Evolutionary conservation across 2,113 vertebrate species (phyloP).

Genomic region (Siniperca knerii): DNA sequence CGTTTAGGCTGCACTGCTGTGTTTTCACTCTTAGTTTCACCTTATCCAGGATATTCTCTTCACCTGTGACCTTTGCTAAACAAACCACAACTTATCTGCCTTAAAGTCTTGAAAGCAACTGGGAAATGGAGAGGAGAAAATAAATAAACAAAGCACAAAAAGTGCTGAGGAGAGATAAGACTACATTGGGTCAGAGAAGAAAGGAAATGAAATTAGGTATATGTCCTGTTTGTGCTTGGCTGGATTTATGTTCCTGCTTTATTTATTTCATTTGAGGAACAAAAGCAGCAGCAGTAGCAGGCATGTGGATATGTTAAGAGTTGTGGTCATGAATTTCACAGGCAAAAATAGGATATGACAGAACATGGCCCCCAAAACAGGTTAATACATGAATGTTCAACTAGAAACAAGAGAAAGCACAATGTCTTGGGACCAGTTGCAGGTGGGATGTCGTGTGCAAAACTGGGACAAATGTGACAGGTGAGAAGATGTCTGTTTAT

Average conservation of each 20-base stretch:
- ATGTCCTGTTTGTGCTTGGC: conserved; percentile 64
- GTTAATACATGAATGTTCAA: conserved; percentile 17
- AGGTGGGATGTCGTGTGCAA: conserved; percentile 3
- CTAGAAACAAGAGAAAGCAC: not conserved
- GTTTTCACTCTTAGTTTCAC: conserved; percentile 26
- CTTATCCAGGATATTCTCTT: conserved; percentile 48
- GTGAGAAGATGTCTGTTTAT: not conserved
- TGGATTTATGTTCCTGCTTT: conserved; percentile 69
- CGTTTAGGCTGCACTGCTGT: conserved; percentile 14
- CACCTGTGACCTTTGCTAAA: conserved; percentile 67
- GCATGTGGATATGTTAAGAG: conserved; percentile 29
- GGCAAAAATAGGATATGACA: conserved; percentile 24
- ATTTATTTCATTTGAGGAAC: conserved; percentile 59
- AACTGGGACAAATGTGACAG: conserved; percentile 25
- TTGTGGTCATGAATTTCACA: conserved; percentile 25
- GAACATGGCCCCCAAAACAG: not conserved
- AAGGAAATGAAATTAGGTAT: conserved; percentile 75
- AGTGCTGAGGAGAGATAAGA: conserved; percentile 75
- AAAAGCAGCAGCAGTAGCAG: conserved; percentile 3
- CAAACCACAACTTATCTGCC: conserved; percentile 65
- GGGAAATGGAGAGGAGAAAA: conserved; percentile 56
- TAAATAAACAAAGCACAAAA: conserved; percentile 72
- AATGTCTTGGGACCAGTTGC: not conserved
- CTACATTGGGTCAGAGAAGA: conserved; percentile 62
- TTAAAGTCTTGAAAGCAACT: conserved; percentile 56